Percentiles rank a stretch among this genome's conserved stretches.
Conservation (phyloP, 1,140 invertebrate genomes). For the Megalonaias nervosa region DNA sequence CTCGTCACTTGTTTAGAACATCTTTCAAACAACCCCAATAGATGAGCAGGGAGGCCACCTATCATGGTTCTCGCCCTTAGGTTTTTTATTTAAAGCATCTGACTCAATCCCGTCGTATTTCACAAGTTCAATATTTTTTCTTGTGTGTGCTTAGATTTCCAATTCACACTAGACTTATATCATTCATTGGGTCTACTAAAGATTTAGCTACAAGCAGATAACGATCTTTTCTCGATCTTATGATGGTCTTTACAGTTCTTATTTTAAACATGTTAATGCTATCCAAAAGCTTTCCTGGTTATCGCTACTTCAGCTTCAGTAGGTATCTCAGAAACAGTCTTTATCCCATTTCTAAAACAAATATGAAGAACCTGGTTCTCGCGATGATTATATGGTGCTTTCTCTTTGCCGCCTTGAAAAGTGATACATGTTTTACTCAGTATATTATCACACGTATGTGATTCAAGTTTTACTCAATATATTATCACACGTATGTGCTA, state of each 20-base stretch:
- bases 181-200: background rate
- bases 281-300: background rate
- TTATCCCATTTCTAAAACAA: too few species aligned
- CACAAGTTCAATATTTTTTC: background rate
- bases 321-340: too few species aligned
- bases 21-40: background rate
- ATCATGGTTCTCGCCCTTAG: too few species aligned
- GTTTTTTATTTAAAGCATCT: background rate
- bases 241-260: background rate
- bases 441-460: too few species aligned
- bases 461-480: too few species aligned
- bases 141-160: background rate
- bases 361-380: too few species aligned
- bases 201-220: slow-evolving; percentile 3
- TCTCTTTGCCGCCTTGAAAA: too few species aligned
- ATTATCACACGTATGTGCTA: too few species aligned
- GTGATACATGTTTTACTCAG: too few species aligned
- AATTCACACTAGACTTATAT: background rate
- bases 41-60: background rate
- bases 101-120: background rate
- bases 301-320: too few species aligned
- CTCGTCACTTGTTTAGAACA: background rate
- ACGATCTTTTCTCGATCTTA: background rate
- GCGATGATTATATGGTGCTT: too few species aligned
- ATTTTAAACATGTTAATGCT: background rate